These are phyloP conservation scores for Heliconius hermathena DNA, from an alignment of 1,140 invertebrate species.

Conservation along the genomic window DNA sequence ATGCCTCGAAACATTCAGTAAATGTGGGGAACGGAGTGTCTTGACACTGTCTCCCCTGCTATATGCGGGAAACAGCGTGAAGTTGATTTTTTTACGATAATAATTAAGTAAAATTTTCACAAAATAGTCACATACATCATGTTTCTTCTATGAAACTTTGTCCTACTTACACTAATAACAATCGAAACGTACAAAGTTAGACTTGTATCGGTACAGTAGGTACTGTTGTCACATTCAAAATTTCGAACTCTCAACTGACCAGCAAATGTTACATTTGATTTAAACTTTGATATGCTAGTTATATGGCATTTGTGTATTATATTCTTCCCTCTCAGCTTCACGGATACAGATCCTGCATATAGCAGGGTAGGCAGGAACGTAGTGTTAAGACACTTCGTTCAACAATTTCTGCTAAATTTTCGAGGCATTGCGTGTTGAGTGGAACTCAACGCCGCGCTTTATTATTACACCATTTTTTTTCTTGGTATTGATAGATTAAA, in stretches of 20 bases:
- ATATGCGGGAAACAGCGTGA: no score
- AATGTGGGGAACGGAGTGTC: no score
- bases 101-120: background rate
- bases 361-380: background rate
- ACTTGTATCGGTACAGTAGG: constrained; percentile 12
- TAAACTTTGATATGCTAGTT: constrained; percentile 14
- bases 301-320: background rate
- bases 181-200: constrained; percentile 16
- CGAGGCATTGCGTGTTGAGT: no score
- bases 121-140: background rate
- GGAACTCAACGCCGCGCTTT: no score
- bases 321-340: background rate
- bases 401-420: no score
- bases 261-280: constrained; percentile 15
- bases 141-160: background rate
- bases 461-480: no score
- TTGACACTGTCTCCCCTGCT: no score
- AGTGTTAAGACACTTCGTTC: no score
- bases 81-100: no score
- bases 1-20: no score
- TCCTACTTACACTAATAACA: background rate
- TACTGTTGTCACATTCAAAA: constrained; percentile 26
- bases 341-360: background rate
- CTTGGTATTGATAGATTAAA: no score
- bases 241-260: constrained; percentile 17